Base-by-base conservation (phyloP, 2,797 vertebrate genomes). In the Hydrocynus forskahlii region DNA sequence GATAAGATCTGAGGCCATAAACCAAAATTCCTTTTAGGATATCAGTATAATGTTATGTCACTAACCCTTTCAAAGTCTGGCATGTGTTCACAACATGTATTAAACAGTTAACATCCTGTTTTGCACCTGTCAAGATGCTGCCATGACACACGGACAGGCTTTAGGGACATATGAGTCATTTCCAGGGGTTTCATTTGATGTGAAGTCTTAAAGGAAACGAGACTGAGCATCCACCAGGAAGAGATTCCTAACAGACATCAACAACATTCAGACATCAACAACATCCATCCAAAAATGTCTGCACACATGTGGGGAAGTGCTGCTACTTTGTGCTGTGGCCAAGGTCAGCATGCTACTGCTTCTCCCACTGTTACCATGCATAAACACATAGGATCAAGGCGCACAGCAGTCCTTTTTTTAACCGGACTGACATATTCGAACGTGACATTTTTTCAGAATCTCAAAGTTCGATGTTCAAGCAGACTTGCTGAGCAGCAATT, bases 111-210 rank as follows among this genome's bases (percentile, higher is more conserved):
- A 89, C 90, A 94, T 95, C 94, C 94, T 94, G 94, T 94, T 94
- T 93, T 93, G 90, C 91, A 94, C 88, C 92, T 93, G 93, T 93
- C 91, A 92, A 90, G 91, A 91, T 83, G 87, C 84, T 88, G 85
- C 91, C 90, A 86, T 85, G 88, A 82, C 86, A 85, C 88, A 88
- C 88, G 88, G 86, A 90, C 88, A 86, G 79, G 87, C 85, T 88
- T 89, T 88, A 78, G 81, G 91, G 91, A 83, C 78, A 83, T 81
- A 85, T 94, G 93, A 95, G 86, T 95, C 93, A 95, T 90, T 93
- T 95, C 95, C 93, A 85, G 81, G 85, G 73, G 88, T 89, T 89
- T 92, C 90, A 89, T 91, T 94, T 93, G 93, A 95, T 94, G 92
- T 93, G 73, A 88, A 86, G 86, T 92, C 90, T 92, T 93, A 88